Conservation (phyloP, 2,888 invertebrate species). For the Oscheius myriophilus region DNA sequence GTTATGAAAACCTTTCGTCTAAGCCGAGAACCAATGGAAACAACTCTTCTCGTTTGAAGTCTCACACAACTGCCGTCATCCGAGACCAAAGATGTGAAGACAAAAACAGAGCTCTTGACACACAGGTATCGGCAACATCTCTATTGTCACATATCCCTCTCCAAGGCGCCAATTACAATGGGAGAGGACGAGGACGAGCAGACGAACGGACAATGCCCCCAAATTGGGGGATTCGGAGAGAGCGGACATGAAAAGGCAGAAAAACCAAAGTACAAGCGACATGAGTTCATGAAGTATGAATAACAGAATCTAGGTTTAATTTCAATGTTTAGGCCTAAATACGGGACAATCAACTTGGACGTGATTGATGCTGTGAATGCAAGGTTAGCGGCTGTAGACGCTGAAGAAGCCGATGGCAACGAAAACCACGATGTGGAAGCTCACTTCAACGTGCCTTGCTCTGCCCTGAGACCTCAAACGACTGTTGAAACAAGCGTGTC, state of each 20-base stretch:
- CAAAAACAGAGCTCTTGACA: constrained; percentile 37
- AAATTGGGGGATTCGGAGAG: constrained; percentile 42
- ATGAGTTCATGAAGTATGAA: constrained; percentile 69
- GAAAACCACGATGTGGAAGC: constrained; percentile 55
- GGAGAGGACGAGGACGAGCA: constrained; percentile 70
- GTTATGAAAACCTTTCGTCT: constrained; percentile 67
- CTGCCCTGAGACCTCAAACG: constrained; percentile 42
- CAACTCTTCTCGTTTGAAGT: constrained; percentile 61
- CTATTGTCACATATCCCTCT: constrained; percentile 55
- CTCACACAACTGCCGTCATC: constrained; percentile 69
- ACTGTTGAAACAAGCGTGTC: constrained; percentile 49
- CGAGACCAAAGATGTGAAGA: constrained; percentile 50
- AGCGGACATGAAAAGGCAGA: constrained; percentile 53
- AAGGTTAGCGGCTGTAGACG: constrained; percentile 64
- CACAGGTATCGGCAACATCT: constrained; percentile 8
- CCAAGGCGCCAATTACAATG: constrained; percentile 69
- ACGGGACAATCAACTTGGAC: constrained; percentile 69
- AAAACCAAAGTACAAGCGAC: constrained; percentile 70
- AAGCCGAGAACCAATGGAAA: constrained; percentile 47
- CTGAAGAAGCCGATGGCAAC: constrained; percentile 40
- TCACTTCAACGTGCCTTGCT: constrained; percentile 56
- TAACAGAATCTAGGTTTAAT: not conserved
- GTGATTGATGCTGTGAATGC: constrained; percentile 70
- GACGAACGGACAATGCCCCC: constrained; percentile 61
- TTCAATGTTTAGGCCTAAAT: constrained; percentile 62